phyloP scores from a whole-genome alignment of 2,888 invertebrate species.

The Ophraella communa region DNA sequence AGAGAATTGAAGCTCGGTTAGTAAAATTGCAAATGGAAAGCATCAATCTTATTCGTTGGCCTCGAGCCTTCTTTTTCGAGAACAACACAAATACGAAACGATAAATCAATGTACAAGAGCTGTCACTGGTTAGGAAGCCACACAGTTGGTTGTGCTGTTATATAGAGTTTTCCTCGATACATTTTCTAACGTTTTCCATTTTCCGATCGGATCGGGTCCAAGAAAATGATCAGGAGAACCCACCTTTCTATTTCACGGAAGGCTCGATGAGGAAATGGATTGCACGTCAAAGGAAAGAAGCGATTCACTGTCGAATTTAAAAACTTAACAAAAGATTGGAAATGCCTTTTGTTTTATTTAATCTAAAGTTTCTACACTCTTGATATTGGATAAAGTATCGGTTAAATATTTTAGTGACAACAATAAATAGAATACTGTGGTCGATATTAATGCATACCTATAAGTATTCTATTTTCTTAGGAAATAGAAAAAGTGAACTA shows the following conservation, averaged over 20 bases:
- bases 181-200: conserved; percentile 34
- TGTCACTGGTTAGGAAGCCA: conserved; percentile 54
- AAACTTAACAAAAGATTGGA: background rate
- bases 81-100: conserved; percentile 58
- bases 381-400: too few relatives aligned
- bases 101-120: conserved; percentile 59
- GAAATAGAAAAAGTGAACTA: too few relatives aligned
- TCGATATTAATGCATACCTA: too few relatives aligned
- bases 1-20: conserved; percentile 24
- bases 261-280: conserved; percentile 12
- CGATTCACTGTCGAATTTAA: background rate
- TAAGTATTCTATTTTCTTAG: too few relatives aligned
- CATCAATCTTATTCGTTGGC: conserved; percentile 57
- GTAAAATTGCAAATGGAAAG: conserved; percentile 53
- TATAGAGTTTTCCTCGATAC: conserved; percentile 37
- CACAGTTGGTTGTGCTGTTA: conserved; percentile 42
- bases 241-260: background rate
- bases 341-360: too few relatives aligned
- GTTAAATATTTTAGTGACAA: too few relatives aligned
- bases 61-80: conserved; percentile 52
- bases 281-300: conserved; percentile 13
- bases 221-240: conserved; percentile 18
- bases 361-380: too few relatives aligned
- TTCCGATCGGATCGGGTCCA: conserved; percentile 17
- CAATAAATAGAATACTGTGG: too few relatives aligned